These are phyloP conservation scores for Cordilura impudica DNA, from an alignment of 2,888 invertebrate species.

Conservation along the genomic window DNA sequence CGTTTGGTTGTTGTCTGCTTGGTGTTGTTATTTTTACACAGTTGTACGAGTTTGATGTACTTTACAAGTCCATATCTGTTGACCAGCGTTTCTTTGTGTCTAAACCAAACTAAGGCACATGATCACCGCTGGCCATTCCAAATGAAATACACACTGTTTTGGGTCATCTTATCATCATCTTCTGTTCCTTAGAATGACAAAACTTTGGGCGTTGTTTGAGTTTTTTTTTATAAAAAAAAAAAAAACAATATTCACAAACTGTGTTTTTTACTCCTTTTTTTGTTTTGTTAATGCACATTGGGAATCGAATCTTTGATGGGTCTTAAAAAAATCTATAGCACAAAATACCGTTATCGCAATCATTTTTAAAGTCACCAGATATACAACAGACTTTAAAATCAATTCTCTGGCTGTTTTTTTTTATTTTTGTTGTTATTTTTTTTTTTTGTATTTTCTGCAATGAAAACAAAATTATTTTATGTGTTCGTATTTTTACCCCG, in stretches of 20 bases:
- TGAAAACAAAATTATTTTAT: constrained; percentile 37
- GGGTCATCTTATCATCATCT: constrained; percentile 1
- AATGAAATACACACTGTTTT: not conserved
- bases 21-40: constrained; percentile 15
- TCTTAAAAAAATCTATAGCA: constrained; percentile 2
- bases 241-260: constrained; percentile 16
- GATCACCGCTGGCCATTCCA: constrained; percentile 17
- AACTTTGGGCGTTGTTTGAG: constrained; percentile 38
- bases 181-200: constrained; percentile 32
- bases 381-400: constrained; percentile 56
- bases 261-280: not conserved
- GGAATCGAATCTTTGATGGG: constrained; percentile 12
- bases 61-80: constrained; percentile 7
- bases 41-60: constrained; percentile 7
- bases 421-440: not conserved
- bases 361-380: constrained; percentile 42
- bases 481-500: constrained; percentile 8
- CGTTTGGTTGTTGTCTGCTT: constrained; percentile 30
- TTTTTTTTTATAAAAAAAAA: constrained; percentile 44
- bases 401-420: constrained; percentile 40
- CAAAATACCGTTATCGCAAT: constrained; percentile 49
- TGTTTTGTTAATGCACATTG: not conserved
- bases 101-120: constrained; percentile 17
- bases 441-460: constrained; percentile 10
- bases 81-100: not conserved